Evolutionary conservation across 2,888 invertebrate genomes (phyloP).

Genomic region (Tiliacea aurago): DNA sequence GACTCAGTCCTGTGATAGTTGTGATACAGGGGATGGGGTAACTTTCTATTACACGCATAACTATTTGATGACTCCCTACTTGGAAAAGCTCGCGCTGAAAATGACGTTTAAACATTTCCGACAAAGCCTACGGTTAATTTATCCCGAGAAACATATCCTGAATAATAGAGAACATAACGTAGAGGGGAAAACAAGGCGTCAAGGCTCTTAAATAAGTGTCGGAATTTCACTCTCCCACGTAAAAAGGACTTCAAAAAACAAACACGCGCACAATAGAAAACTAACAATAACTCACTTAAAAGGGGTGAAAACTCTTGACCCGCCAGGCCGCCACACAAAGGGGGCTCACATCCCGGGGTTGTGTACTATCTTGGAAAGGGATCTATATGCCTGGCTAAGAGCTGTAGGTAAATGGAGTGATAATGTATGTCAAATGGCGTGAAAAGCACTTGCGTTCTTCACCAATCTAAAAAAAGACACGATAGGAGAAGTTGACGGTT

Average conservation of each 20-base stretch:
- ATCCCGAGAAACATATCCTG: background rate
- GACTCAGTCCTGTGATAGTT: constrained; percentile 56
- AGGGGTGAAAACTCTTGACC: constrained; percentile 72
- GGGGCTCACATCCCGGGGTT: constrained; percentile 44
- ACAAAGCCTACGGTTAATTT: background rate
- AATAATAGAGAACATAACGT: constrained; percentile 3
- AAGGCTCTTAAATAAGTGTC: constrained; percentile 47
- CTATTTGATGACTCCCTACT: constrained; percentile 38
- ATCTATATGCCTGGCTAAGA: constrained; percentile 40
- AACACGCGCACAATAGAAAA: constrained; percentile 53
- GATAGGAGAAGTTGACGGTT: background rate
- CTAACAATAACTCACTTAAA: constrained; percentile 70
- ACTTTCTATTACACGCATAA: constrained; percentile 17
- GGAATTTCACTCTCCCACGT: constrained; percentile 48
- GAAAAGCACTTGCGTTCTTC: background rate
- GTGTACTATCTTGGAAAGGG: constrained; percentile 54
- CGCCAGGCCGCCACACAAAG: constrained; percentile 60
- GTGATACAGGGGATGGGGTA: constrained; percentile 26
- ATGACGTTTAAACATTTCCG: constrained; percentile 14
- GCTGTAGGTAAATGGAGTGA: constrained; percentile 31
- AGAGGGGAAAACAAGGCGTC: constrained; percentile 33
- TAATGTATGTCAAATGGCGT: constrained; percentile 21
- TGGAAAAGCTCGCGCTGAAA: constrained; percentile 3
- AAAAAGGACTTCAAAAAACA: constrained; percentile 55
- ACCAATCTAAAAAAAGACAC: background rate